These are phyloP conservation scores for Tetrapedia diversipes DNA, from an alignment of 2,888 invertebrate genomes.

Conservation along the genomic window DNA sequence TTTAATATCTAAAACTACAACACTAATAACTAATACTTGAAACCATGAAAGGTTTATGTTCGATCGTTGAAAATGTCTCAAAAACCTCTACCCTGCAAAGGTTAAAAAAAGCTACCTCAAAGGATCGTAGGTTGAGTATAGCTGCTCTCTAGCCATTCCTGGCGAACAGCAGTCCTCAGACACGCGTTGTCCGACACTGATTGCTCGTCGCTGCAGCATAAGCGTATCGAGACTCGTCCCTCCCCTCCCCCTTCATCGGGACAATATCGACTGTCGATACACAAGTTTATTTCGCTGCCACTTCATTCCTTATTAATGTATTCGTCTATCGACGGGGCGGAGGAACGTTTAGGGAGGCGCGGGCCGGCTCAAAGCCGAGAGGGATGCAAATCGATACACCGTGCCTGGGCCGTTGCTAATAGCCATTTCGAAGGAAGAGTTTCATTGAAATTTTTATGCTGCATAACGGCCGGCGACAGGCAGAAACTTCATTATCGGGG, in stretches of 20 bases:
- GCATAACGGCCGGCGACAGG: constrained; percentile 39
- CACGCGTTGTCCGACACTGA: neutral
- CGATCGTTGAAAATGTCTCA: too few species aligned
- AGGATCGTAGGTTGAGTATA: too few species aligned
- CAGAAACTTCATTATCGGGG: constrained; percentile 47
- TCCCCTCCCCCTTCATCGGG: constrained; percentile 68
- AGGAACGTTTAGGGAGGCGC: constrained; percentile 58
- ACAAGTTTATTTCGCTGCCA: constrained; percentile 63
- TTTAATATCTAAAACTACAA: too few species aligned
- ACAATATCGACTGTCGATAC: constrained; percentile 68
- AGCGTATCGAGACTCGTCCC: too few species aligned
- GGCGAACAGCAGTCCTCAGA: too few species aligned
- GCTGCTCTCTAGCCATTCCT: too few species aligned
- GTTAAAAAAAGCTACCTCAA: too few species aligned
- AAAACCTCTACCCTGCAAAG: too few species aligned
- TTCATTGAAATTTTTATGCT: constrained; percentile 62
- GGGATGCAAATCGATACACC: constrained; percentile 67
- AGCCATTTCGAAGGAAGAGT: constrained; percentile 64
- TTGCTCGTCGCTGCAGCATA: constrained; percentile 4
- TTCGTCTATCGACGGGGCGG: constrained; percentile 56
- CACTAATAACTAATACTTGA: too few species aligned
- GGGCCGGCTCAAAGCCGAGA: constrained; percentile 56
- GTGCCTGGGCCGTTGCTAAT: constrained; percentile 52
- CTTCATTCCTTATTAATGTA: constrained; percentile 69
- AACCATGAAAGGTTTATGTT: too few species aligned